These are phyloP conservation scores for Helostoma temminkii DNA, from an alignment of 2,797 vertebrate species.

Conservation along the genomic window DNA sequence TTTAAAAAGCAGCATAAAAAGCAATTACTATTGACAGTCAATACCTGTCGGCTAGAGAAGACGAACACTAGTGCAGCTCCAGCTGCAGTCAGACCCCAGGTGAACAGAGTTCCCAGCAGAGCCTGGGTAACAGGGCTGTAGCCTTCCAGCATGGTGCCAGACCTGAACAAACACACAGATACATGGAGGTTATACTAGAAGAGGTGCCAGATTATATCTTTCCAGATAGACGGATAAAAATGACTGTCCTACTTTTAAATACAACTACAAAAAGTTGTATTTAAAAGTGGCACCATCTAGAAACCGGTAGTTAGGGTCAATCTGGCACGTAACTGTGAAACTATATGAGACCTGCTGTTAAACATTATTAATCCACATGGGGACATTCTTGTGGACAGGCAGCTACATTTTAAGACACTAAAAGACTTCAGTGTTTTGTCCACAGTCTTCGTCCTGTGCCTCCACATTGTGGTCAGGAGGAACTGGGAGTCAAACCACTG, in stretches of 20 bases:
- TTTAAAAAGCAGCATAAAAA: neutral
- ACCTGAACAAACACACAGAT: constrained; percentile 41
- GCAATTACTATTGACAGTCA: neutral
- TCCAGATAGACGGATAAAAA: neutral
- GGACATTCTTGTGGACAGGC: too few relatives aligned
- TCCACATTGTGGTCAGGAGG: too few relatives aligned
- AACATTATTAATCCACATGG: too few relatives aligned
- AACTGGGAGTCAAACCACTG: too few relatives aligned
- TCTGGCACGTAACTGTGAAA: neutral
- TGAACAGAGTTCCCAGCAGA: constrained; percentile 92
- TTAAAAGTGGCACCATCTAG: neutral
- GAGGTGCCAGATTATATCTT: neutral
- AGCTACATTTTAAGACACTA: too few relatives aligned
- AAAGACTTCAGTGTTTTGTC: too few relatives aligned
- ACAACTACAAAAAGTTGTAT: too few relatives aligned
- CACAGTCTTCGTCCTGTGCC: too few relatives aligned
- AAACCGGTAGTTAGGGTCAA: neutral
- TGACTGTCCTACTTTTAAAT: neutral
- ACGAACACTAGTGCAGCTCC: constrained; percentile 93
- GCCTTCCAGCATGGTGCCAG: constrained; percentile 89
- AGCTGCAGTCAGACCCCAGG: constrained; percentile 93
- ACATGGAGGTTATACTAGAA: neutral
- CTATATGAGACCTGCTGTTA: too few relatives aligned
- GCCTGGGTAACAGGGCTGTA: constrained; percentile 88
- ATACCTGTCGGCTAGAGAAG: constrained; percentile 92